Evolutionary conservation across 2,888 invertebrate species (phyloP).

Genomic region (Junonia oenone): DNA sequence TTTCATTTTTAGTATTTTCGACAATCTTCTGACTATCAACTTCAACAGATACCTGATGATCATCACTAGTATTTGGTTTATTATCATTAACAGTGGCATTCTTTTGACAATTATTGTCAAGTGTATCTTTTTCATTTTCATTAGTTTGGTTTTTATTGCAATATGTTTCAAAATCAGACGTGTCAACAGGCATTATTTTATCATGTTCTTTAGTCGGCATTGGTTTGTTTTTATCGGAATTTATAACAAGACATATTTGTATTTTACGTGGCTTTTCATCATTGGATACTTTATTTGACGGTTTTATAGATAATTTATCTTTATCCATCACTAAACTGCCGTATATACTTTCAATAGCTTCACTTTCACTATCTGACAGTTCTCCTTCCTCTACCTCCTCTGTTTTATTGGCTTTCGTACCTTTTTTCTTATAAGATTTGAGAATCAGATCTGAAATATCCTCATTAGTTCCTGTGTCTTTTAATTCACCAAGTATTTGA

Average conservation of each 20-base stretch:
- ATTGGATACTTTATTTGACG: conserved; percentile 33
- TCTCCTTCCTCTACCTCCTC: conserved; percentile 69
- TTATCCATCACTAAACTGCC: conserved; percentile 54
- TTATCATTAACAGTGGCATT: not conserved
- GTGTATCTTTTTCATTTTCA: conserved; percentile 16
- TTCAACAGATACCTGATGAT: not conserved
- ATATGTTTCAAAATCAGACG: conserved; percentile 52
- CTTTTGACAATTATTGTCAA: not conserved
- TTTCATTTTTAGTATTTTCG: not conserved
- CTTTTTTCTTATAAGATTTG: conserved; percentile 56
- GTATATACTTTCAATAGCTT: conserved; percentile 64
- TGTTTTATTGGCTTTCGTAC: conserved; percentile 31
- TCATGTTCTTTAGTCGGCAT: conserved; percentile 7
- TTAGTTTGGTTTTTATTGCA: conserved; percentile 26
- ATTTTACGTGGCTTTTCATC: conserved; percentile 50
- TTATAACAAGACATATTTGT: conserved; percentile 57
- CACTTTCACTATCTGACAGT: conserved; percentile 70
- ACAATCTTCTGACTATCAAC: not conserved
- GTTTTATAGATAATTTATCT: conserved; percentile 32
- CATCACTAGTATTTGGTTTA: not conserved
- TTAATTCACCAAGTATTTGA: conserved; percentile 70
- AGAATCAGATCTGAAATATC: conserved; percentile 69
- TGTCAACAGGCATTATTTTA: conserved; percentile 30
- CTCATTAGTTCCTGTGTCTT: conserved; percentile 61
- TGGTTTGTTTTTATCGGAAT: conserved; percentile 40